Percentiles rank a stretch among this genome's conserved stretches.
phyloP scores from a whole-genome alignment of 2,888 invertebrate species.

The Macaria liturata region DNA sequence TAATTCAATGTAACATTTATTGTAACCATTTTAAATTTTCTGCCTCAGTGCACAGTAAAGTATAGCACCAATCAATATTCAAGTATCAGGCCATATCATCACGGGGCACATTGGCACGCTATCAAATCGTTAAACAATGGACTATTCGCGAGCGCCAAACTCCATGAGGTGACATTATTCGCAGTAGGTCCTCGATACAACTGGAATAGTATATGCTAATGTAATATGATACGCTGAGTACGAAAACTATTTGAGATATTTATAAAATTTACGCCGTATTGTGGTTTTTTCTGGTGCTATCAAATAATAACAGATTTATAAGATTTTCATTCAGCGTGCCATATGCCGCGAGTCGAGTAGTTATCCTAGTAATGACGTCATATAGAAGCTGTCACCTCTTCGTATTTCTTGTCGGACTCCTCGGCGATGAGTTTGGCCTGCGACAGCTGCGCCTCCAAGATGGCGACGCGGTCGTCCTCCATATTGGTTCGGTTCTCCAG shows the following conservation, averaged over 20 bases:
- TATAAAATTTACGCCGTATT: too few relatives aligned
- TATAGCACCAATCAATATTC: slow-evolving; percentile 9
- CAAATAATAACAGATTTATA: too few relatives aligned
- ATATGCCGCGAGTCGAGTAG: slow-evolving; percentile 1
- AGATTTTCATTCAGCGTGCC: slow-evolving; percentile 1
- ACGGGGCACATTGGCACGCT: slow-evolving; percentile 17
- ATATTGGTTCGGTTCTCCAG: slow-evolving; percentile 99
- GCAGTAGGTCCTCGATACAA: slow-evolving; percentile 9
- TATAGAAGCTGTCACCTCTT: slow-evolving; percentile 92
- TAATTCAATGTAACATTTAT: too few relatives aligned
- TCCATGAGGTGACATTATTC: slow-evolving; percentile 6
- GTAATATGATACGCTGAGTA: slow-evolving; percentile 14
- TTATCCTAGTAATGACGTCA: slow-evolving; percentile 36
- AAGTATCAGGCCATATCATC: slow-evolving; percentile 20
- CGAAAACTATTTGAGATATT: background rate
- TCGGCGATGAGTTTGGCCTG: slow-evolving; percentile 99
- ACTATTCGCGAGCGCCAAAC: slow-evolving; percentile 7
- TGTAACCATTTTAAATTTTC: too few relatives aligned
- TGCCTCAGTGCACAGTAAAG: slow-evolving; percentile 5
- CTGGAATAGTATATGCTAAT: slow-evolving; percentile 4
- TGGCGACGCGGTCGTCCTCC: slow-evolving; percentile 99
- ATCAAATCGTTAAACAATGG: slow-evolving; percentile 18
- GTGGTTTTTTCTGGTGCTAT: too few relatives aligned
- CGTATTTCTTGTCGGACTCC: slow-evolving; percentile 99
- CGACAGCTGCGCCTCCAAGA: slow-evolving; percentile 98